A percentile compares a stretch with the other conserved stretches of the same genome.
Conservation (phyloP, 2,797 vertebrate species). For the Morus bassanus region DNA sequence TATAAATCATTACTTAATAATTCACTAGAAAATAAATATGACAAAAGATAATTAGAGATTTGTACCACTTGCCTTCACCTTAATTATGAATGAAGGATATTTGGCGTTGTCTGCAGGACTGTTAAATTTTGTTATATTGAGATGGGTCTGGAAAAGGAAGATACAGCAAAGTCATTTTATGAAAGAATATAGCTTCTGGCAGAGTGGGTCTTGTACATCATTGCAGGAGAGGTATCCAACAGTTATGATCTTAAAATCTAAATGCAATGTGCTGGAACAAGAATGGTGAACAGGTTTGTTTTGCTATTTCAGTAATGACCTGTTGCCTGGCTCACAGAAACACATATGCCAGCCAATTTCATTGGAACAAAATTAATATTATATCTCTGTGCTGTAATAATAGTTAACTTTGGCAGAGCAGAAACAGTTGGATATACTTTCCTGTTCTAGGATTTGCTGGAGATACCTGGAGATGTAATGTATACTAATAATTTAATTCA, state of each 20-base stretch:
- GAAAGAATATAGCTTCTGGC: conserved; percentile 54
- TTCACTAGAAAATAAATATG: conserved; percentile 70
- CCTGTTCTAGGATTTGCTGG: conserved; percentile 27
- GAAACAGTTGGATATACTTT: conserved; percentile 36
- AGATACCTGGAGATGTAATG: not conserved
- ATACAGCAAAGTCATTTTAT: conserved; percentile 48
- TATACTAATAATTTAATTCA: not conserved
- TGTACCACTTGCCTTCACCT: conserved; percentile 65
- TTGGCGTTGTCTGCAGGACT: conserved; percentile 48
- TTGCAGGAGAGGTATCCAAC: conserved; percentile 51
- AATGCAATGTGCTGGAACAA: conserved; percentile 53
- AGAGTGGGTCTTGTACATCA: conserved; percentile 25
- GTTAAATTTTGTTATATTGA: conserved; percentile 52
- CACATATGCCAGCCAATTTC: conserved; percentile 69
- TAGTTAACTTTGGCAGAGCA: conserved; percentile 67
- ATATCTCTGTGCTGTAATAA: conserved; percentile 62
- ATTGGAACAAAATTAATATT: conserved; percentile 67
- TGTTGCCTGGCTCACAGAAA: conserved; percentile 64
- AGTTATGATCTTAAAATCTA: conserved; percentile 62
- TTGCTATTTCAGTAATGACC: conserved; percentile 68
- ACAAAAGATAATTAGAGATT: conserved; percentile 71
- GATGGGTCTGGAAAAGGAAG: conserved; percentile 48
- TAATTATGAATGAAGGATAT: conserved; percentile 67
- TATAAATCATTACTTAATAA: conserved; percentile 67
- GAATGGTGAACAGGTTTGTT: conserved; percentile 47